Evolutionary conservation across 2,888 invertebrate genomes (phyloP).

Genomic region (Eristalis pertinax): DNA sequence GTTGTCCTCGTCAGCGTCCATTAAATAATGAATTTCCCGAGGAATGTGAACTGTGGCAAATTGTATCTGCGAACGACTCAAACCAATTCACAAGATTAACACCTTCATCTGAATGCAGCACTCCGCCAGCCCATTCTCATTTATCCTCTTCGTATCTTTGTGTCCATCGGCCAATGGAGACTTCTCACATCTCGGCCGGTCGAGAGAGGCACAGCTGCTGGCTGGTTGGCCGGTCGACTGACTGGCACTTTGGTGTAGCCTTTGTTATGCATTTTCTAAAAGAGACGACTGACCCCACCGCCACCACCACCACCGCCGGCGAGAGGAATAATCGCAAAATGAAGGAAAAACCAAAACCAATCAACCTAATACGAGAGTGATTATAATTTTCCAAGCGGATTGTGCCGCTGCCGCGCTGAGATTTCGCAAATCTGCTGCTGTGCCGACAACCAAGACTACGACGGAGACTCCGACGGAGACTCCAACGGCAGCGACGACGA

Average conservation of each 20-base stretch:
- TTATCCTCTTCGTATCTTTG: constrained; percentile 28
- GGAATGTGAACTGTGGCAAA: constrained; percentile 67
- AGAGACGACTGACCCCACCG: constrained; percentile 17
- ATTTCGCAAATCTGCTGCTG: constrained; percentile 43
- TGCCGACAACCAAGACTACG: constrained; percentile 27
- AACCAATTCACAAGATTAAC: constrained; percentile 67
- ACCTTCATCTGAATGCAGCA: constrained; percentile 58
- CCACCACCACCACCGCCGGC: neutral
- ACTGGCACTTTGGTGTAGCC: constrained; percentile 13
- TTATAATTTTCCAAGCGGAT: constrained; percentile 71
- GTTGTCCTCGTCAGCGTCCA: constrained; percentile 24
- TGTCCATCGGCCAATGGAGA: neutral
- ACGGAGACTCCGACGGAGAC: no score
- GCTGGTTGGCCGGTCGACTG: neutral
- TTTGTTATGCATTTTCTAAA: constrained; percentile 70
- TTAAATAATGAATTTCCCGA: constrained; percentile 70
- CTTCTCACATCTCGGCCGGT: neutral
- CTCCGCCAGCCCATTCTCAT: constrained; percentile 6
- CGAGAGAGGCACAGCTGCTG: constrained; percentile 18
- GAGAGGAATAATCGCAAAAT: constrained; percentile 20
- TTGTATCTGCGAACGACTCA: constrained; percentile 62
- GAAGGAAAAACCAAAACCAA: constrained; percentile 68
- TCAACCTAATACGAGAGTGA: constrained; percentile 73
- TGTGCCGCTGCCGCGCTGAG: constrained; percentile 52
- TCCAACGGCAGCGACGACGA: neutral